A percentile compares a stretch with the other conserved stretches of the same genome.
phyloP scores from a whole-genome alignment of 2,888 invertebrate species.

The Tridacna gigas region DNA sequence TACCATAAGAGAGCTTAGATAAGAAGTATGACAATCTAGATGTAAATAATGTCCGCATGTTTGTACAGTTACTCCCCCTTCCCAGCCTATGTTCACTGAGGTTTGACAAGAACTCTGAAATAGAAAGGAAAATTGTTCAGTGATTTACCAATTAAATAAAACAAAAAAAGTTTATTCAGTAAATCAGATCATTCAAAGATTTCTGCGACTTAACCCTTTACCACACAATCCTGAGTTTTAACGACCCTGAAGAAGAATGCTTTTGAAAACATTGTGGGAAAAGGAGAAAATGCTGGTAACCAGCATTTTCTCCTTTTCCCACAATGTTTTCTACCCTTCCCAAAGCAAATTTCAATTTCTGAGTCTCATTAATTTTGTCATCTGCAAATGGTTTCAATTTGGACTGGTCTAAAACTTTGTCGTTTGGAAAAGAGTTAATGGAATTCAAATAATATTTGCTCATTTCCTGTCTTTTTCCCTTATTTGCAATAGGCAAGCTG shows the following conservation, averaged over 20 bases:
- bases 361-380: no score
- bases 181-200: not conserved
- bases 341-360: no score
- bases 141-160: no score
- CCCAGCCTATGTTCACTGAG: conserved; percentile 82
- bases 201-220: not conserved
- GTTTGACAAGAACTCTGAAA: conserved; percentile 76
- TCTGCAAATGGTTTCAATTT: no score
- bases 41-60: conserved; percentile 99
- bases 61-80: conserved; percentile 93
- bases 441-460: no score
- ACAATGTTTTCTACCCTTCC: conserved; percentile 5
- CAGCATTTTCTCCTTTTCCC: not conserved
- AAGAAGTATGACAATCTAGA: conserved; percentile 96
- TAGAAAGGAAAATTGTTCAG: not conserved
- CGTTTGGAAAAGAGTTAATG: no score
- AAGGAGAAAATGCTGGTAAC: not conserved
- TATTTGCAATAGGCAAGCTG: no score
- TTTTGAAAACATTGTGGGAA: not conserved
- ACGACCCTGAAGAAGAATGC: not conserved
- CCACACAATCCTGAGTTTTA: not conserved
- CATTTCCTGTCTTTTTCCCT: no score
- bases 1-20: conserved; percentile 92
- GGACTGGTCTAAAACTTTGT: no score
- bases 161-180: not conserved